phyloP scores from a whole-genome alignment of 2,113 vertebrate species.

The Syrrhaptes paradoxus region DNA sequence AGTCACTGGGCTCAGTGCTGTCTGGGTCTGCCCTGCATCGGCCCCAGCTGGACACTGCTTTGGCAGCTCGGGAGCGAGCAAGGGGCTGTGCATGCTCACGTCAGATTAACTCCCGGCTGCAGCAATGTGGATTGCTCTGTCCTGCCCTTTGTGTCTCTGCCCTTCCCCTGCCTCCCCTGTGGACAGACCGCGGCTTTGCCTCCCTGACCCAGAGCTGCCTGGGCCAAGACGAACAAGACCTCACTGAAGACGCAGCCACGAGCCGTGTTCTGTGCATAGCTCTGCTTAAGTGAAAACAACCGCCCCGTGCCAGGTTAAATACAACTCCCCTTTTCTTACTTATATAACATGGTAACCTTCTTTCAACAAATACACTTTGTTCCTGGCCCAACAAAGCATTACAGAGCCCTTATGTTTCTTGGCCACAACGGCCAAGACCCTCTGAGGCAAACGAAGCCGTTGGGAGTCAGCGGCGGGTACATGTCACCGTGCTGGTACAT shows the following conservation, averaged over 20 bases:
- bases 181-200: neutral
- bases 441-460: neutral
- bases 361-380: constrained; percentile 23
- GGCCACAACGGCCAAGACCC: neutral
- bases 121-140: neutral
- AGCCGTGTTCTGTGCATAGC: constrained; percentile 12
- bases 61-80: neutral
- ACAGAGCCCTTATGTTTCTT: constrained; percentile 32
- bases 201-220: neutral
- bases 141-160: neutral
- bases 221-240: constrained; percentile 65
- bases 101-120: accelerated
- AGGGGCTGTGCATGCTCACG: neutral
- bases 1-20: accelerated
- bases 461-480: accelerated
- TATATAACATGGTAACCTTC: constrained; percentile 47
- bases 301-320: constrained; percentile 59
- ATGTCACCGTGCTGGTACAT: neutral
- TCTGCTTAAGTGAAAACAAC: constrained; percentile 64
- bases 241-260: constrained; percentile 24
- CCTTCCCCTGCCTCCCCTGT: neutral
- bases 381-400: constrained; percentile 14
- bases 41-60: accelerated
- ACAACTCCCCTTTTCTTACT: constrained; percentile 46
- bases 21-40: neutral